Percentiles rank a stretch among this genome's conserved stretches.
These are phyloP conservation scores for Trichogramma evanescens DNA, from an alignment of 2,888 invertebrate species.

Conservation along the genomic window DNA sequence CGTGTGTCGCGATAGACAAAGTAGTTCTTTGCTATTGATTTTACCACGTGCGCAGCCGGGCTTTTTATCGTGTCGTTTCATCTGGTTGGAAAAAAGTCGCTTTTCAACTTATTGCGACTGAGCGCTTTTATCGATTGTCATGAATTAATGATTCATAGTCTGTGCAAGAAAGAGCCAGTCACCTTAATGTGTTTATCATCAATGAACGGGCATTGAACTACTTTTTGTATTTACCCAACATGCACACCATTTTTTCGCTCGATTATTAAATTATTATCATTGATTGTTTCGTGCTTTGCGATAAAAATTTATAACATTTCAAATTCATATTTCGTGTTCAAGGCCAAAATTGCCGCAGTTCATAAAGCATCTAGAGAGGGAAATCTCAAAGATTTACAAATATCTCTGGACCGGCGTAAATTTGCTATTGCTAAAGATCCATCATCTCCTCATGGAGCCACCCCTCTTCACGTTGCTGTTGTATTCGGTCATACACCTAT, in stretches of 20 bases:
- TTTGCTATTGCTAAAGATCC: constrained; percentile 84
- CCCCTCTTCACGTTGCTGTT: constrained; percentile 80
- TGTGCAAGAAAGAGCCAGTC: no score
- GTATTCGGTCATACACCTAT: constrained; percentile 70
- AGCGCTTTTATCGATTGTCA: no score
- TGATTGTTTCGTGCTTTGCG: no score
- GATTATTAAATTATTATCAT: no score
- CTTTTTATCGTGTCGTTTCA: no score
- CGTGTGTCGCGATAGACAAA: background rate
- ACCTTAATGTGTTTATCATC: no score
- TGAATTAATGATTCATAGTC: no score
- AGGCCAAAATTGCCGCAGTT: constrained; percentile 85
- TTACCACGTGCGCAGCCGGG: background rate
- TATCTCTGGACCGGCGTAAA: constrained; percentile 80
- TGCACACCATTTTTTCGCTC: no score
- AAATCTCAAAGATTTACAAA: constrained; percentile 74
- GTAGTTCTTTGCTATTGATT: background rate
- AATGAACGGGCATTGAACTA: no score
- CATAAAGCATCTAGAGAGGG: constrained; percentile 81
- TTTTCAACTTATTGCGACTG: no score
- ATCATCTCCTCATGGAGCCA: constrained; percentile 73
- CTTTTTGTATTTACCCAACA: no score
- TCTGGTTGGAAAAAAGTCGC: no score
- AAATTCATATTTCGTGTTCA: constrained; percentile 23
- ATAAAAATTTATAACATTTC: background rate